Base-by-base conservation (phyloP, 2,113 vertebrate genomes). In the Gopherus flavomarginatus region DNA sequence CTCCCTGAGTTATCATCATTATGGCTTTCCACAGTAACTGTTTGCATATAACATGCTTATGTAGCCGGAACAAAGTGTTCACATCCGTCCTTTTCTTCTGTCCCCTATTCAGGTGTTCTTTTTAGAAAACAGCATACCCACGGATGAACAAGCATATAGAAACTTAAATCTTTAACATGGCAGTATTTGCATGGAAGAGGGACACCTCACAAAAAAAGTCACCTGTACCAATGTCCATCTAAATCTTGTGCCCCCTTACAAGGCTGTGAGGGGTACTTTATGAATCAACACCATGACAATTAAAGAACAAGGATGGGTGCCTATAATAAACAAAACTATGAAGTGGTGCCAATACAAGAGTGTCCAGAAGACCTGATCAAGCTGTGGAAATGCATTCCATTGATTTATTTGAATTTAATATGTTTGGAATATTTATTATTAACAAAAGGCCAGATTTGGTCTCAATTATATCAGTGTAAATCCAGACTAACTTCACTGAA, bases 101-200 rank as follows among this genome's bases (percentile, higher is more conserved):
- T 69, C 35, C 35, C 35, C 6, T 69, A n/a, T n/a, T 16, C 6
- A 69, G 35, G 35, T 96, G 94, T 83, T 95, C 94, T 85, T 96
- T 92, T 96, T 85, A 65, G 91, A 91, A 94, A 95, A 92, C 26
- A 57, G 56, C 62, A 87, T 91, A 93, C 93, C 93, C 85, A 97
- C 90, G 94, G 92, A 88, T 93, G 94, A 95, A 83, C 86, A 95
- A 93, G 95, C 3, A 83, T 90, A 57, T 85, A 96, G 95, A 96
- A 27, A 93, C 96, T 95, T 97, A 95, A 95, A 92, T 83, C 89
- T 92, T 95, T 90, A 96, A 92, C 83, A 85, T 0, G 92, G 81
- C 62, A 86, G 19, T 94, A 95, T 96, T 95, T 97, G 91, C 81
- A 92, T 9, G 94, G 90, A 89, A 91, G 94, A 62, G 35, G 87